Conservation (phyloP, 2,888 invertebrate species). For the Amblyteles armatorius region DNA sequence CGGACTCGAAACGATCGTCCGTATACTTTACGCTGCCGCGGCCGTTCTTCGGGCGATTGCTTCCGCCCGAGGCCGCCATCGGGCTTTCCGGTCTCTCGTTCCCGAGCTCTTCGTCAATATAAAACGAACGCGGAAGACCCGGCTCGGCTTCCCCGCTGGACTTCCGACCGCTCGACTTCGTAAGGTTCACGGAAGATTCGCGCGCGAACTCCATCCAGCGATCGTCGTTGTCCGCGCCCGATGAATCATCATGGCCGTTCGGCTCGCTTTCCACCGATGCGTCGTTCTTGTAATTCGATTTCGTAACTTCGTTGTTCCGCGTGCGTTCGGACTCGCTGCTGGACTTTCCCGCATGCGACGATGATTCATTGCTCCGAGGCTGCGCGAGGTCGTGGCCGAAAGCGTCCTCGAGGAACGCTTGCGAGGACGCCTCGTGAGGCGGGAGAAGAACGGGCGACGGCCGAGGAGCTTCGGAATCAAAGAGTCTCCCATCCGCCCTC, state of each 20-base stretch:
- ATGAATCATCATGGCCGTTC: conserved; percentile 45
- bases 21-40: conserved; percentile 69
- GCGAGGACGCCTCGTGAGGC: conserved; percentile 62
- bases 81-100: conserved; percentile 5
- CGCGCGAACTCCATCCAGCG: conserved; percentile 30
- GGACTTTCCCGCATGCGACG: conserved; percentile 55
- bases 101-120: conserved; percentile 39
- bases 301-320: conserved; percentile 68
- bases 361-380: conserved; percentile 56
- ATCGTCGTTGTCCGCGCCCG: conserved; percentile 1
- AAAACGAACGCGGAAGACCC: conserved; percentile 35
- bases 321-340: conserved; percentile 43
- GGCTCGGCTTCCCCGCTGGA: background rate
- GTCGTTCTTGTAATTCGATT: conserved; percentile 55
- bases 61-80: conserved; percentile 7
- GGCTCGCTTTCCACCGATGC: conserved; percentile 9
- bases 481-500: background rate
- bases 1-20: conserved; percentile 45
- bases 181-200: conserved; percentile 35
- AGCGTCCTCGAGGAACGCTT: conserved; percentile 50
- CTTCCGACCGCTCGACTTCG: background rate
- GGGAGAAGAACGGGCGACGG: conserved; percentile 70
- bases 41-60: conserved; percentile 42
- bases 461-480: conserved; percentile 26
- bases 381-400: conserved; percentile 27